A percentile compares a stretch with the other conserved stretches of the same genome.
phyloP scores from a whole-genome alignment of 2,888 invertebrate genomes.

The Geophilus truncorum region DNA sequence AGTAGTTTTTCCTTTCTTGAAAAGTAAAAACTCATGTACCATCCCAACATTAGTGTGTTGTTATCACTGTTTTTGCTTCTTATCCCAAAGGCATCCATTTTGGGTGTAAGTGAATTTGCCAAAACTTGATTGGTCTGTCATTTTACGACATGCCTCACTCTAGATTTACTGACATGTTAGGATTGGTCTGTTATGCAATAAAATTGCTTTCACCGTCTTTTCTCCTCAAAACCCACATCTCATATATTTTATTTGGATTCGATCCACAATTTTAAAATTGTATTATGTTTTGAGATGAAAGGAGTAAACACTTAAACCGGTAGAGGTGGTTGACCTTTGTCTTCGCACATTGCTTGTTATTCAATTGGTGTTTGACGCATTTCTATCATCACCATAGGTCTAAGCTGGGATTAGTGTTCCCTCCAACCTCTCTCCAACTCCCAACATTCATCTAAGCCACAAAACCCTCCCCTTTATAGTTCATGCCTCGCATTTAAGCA shows the following conservation, averaged over 20 bases:
- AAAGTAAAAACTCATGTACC: neutral
- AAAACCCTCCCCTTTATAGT: neutral
- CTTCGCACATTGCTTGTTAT: neutral
- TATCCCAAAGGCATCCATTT: slow-evolving; percentile 11
- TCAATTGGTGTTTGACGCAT: neutral
- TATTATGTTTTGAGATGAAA: neutral
- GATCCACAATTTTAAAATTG: neutral
- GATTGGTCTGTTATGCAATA: neutral
- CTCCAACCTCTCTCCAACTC: neutral
- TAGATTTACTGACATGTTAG: neutral
- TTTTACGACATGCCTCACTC: neutral
- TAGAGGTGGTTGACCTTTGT: neutral
- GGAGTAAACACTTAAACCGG: neutral
- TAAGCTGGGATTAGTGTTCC: neutral
- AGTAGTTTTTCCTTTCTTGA: too few species aligned
- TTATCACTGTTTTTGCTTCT: neutral
- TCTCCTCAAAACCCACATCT: neutral
- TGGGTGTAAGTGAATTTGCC: neutral
- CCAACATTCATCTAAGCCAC: neutral
- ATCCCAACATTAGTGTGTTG: neutral
- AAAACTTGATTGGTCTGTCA: neutral
- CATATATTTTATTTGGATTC: neutral
- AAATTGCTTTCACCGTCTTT: neutral
- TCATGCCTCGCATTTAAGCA: neutral
- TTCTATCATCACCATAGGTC: neutral